These are phyloP conservation scores for Ophion ellenae DNA, from an alignment of 2,888 invertebrate species.

Conservation along the genomic window DNA sequence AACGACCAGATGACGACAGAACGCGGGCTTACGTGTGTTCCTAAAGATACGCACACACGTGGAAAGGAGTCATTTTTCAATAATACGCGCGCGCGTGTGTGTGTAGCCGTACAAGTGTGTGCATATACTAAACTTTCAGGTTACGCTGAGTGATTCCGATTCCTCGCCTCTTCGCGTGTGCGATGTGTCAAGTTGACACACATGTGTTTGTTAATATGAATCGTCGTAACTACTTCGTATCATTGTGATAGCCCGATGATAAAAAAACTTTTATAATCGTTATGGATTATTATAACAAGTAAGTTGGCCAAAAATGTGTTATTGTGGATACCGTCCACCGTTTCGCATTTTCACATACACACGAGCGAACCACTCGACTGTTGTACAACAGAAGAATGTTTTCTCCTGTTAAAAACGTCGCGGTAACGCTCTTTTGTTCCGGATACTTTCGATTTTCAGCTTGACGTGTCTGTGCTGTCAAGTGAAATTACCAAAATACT, in stretches of 20 bases:
- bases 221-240: conserved; percentile 67
- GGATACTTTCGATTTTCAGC: conserved; percentile 12
- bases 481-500: not conserved
- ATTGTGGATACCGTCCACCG: not conserved
- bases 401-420: not conserved
- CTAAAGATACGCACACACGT: conserved; percentile 11
- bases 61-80: not conserved
- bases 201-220: conserved; percentile 72
- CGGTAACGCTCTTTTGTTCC: conserved; percentile 16
- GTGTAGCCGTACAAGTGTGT: conserved; percentile 32
- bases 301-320: conserved; percentile 24
- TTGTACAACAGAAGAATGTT: not conserved
- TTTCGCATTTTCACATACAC: not conserved
- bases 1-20: conserved; percentile 42
- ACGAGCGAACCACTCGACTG: not conserved
- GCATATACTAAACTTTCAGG: conserved; percentile 41
- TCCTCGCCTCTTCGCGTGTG: conserved; percentile 37
- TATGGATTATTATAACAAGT: conserved; percentile 63
- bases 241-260: conserved; percentile 55
- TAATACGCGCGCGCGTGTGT: conserved; percentile 11
- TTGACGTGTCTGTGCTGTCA: not conserved
- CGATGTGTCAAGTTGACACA: conserved; percentile 76
- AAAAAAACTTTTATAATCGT: conserved; percentile 24
- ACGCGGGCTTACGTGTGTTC: not conserved
- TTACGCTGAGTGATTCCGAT: conserved; percentile 42